These are phyloP conservation scores for Enteromius radiatus DNA, from an alignment of 2,797 vertebrate species.

Conservation along the genomic window DNA sequence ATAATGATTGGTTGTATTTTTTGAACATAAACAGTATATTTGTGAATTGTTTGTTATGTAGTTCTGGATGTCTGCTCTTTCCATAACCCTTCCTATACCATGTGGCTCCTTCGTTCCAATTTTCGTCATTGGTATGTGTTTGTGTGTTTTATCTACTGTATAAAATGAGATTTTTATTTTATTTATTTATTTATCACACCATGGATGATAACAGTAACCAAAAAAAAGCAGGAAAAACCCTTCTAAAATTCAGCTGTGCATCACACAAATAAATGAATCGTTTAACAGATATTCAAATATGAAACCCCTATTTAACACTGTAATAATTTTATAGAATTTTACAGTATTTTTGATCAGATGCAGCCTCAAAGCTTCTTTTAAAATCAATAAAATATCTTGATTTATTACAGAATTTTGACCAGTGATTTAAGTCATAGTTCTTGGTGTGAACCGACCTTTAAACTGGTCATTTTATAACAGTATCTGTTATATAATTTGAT, in stretches of 20 bases:
- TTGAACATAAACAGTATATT: not conserved
- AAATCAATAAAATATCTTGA: not conserved
- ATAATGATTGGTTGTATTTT: not conserved
- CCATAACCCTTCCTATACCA: slow-evolving; percentile 95
- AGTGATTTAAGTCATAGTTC: not conserved
- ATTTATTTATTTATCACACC: too few species aligned
- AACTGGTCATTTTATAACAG: not conserved
- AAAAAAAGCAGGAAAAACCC: not conserved
- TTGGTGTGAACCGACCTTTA: not conserved
- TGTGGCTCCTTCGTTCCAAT: slow-evolving; percentile 97
- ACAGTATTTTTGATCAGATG: not conserved
- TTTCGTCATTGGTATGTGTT: slow-evolving; percentile 93
- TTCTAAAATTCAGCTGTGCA: not conserved
- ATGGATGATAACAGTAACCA: too few species aligned
- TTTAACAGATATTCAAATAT: not conserved
- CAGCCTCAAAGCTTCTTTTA: not conserved
- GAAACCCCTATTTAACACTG: not conserved
- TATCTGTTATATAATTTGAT: slow-evolving; percentile 2
- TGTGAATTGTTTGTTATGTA: slow-evolving; percentile 63
- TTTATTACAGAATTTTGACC: not conserved
- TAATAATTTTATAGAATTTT: not conserved
- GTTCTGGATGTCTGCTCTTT: slow-evolving; percentile 99
- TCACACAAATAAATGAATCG: not conserved
- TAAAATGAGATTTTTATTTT: too few species aligned
- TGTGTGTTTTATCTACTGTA: not conserved